Evolutionary conservation across 1,140 invertebrate species (phyloP), one percentile per base, ranked within the genome.

Genomic region (Neocloeon triangulifer): DNA sequence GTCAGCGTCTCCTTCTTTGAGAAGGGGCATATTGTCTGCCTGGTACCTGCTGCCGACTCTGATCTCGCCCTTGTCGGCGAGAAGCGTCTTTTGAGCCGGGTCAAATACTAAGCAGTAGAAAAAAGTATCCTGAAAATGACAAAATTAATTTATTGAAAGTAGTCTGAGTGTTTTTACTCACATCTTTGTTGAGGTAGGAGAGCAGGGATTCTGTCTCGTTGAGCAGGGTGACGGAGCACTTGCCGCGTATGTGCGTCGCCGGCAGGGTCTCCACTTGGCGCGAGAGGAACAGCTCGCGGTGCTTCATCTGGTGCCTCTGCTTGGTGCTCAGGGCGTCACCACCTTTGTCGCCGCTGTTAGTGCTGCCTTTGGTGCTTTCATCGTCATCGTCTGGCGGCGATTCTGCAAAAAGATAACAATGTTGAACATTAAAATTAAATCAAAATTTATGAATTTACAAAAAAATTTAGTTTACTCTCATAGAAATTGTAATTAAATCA

Each of bases 81-180:
- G 66, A 47, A 99, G 65, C 46, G 94, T 98, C 60, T 94, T 95
- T 60, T 96, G 88, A 55, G 82, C 73, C 37, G 92, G 92, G 66
- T 99, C 95, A 59, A 95, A 99, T 39, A 99, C 94, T 52, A 98
- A 66, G 51, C 92, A 96, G 61, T 98, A 98, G 58, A 96, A 98
- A 68, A 98, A 99, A 50, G 82, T 80, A 58, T 98, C 91, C 67
- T 85, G 57, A 47, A 59, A 58, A 48, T 49, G 48, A 43, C 44
- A 34, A 46, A 48, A 52, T 28, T 14, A 8, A 8, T 9, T 32
- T 8, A 22, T 7, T 21, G 6, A 9, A 35, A 21, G 13, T 22
- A 56, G 46, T 42, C 31, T 42, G 37, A 19, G 8, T 13, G n/a
- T 26, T 7, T 12, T 12, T 32, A 66, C 67, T 69, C 58, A 81